Evolutionary conservation across 2,113 vertebrate genomes (phyloP).

Genomic region (Isurus oxyrinchus): DNA sequence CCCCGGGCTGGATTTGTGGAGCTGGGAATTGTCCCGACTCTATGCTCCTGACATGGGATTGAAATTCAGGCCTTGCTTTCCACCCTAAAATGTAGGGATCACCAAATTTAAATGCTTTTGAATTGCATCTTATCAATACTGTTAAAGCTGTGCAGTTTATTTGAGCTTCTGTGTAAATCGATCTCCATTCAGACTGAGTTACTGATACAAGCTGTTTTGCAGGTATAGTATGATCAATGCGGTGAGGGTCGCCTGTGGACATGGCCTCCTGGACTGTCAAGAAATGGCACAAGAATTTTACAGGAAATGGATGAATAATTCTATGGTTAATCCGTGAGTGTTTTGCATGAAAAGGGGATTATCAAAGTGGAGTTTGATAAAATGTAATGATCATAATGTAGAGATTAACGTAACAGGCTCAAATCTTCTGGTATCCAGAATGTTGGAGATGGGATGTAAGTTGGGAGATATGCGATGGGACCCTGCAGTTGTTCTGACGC

Average conservation of each 20-base stretch:
- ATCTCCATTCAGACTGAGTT: background rate
- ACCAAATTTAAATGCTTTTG: background rate
- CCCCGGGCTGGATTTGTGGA: too few species aligned
- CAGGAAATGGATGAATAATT: constrained; percentile 48
- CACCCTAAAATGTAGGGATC: background rate
- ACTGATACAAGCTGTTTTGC: background rate
- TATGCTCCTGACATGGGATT: too few species aligned
- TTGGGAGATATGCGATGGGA: background rate
- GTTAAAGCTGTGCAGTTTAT: background rate
- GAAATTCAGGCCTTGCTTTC: background rate
- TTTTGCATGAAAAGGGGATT: background rate
- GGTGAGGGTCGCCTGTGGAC: constrained; percentile 64
- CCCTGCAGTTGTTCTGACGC: background rate
- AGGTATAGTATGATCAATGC: constrained; percentile 80
- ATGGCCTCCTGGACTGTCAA: constrained; percentile 52
- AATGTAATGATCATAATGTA: background rate
- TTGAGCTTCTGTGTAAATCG: background rate
- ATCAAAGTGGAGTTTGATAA: background rate
- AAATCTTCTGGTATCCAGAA: background rate
- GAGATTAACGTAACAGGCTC: background rate
- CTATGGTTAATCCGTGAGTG: constrained; percentile 57
- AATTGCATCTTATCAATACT: background rate
- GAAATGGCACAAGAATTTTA: constrained; percentile 46
- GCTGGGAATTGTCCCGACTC: too few species aligned
- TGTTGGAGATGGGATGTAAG: background rate